These are phyloP conservation scores for Phylloscopus whistleri DNA, from an alignment of 2,113 vertebrate species.

Conservation along the genomic window DNA sequence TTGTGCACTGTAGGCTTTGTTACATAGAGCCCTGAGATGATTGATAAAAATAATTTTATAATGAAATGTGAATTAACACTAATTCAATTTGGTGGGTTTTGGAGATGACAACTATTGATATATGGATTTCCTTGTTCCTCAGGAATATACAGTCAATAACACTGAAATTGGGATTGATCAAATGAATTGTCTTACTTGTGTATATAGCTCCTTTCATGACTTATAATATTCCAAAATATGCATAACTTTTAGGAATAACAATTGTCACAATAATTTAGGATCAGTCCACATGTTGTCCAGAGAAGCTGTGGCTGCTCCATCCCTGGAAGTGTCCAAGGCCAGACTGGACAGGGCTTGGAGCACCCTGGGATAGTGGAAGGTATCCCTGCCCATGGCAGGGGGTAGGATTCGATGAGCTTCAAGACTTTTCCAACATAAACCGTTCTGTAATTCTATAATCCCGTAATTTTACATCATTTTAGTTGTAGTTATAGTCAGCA, in stretches of 20 bases:
- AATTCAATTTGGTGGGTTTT: conserved; percentile 38
- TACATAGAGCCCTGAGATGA: neutral
- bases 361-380: neutral
- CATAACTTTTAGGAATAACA: neutral
- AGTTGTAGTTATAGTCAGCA: neutral
- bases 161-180: neutral
- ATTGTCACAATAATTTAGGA: neutral
- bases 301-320: neutral
- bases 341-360: neutral
- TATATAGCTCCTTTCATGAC: neutral
- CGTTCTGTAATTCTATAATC: neutral
- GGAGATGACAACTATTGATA: conserved; percentile 12
- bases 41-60: conserved; percentile 33
- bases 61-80: conserved; percentile 47
- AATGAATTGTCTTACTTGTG: neutral
- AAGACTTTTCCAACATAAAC: neutral
- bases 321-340: neutral
- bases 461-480: neutral
- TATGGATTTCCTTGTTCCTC: conserved; percentile 22
- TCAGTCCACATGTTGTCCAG: neutral
- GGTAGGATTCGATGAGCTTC: neutral
- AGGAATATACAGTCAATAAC: conserved; percentile 22
- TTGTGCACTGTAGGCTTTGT: neutral
- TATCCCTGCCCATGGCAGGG: neutral
- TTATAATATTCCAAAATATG: neutral